Percentiles rank a stretch among this genome's conserved stretches.
Evolutionary conservation across 2,113 vertebrate genomes (phyloP).

Genomic region (Hiodon tergisus): DNA sequence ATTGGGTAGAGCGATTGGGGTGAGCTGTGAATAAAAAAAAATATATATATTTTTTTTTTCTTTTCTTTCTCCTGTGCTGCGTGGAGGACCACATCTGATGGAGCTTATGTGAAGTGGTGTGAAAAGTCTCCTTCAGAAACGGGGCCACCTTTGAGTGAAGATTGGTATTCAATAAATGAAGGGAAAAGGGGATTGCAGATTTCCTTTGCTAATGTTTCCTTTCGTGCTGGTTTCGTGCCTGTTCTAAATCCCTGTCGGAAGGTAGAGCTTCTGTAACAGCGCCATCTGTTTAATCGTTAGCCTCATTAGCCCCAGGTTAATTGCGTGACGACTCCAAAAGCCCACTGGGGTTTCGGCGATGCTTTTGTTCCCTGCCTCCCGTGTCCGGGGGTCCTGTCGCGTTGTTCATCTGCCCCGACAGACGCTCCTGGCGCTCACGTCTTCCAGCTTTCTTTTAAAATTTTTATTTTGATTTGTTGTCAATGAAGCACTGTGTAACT

Average conservation of each 20-base stretch:
- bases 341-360: constrained; percentile 12
- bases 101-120: constrained; percentile 1
- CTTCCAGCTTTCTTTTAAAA: too few species aligned
- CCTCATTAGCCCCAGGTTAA: constrained; percentile 64
- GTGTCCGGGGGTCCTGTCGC: background rate
- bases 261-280: constrained; percentile 43
- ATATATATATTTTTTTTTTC: too few species aligned
- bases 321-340: constrained; percentile 47
- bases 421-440: too few species aligned
- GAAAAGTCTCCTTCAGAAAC: background rate
- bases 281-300: constrained; percentile 68
- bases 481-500: too few species aligned
- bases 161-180: background rate
- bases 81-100: background rate
- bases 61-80: background rate
- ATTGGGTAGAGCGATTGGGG: too few species aligned
- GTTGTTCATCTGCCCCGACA: background rate
- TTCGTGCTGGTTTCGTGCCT: too few species aligned
- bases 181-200: constrained; percentile 9
- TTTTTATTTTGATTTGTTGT: too few species aligned
- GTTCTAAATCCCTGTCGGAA: constrained; percentile 35
- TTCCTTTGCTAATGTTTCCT: constrained; percentile 30
- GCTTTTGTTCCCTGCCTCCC: background rate
- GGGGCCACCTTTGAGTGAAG: background rate
- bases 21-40: too few species aligned